Conservation (phyloP, 2,113 vertebrate species). For the Herpailurus yagouaroundi region DNA sequence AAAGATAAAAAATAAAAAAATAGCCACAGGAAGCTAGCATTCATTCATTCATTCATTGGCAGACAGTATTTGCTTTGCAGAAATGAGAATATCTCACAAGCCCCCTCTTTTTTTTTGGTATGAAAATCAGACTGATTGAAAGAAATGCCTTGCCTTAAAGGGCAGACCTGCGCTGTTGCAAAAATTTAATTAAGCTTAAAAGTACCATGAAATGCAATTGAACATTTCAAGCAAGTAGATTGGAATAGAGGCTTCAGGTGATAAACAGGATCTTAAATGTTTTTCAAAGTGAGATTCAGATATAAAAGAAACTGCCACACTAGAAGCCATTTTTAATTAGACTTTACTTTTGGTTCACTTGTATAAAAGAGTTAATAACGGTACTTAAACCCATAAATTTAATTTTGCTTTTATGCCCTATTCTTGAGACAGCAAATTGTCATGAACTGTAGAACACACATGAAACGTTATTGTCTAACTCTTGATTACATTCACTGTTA, state of each 20-base stretch:
- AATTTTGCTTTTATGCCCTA: constrained; percentile 48
- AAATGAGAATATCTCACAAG: constrained; percentile 8
- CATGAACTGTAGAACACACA: constrained; percentile 15
- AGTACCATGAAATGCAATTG: constrained; percentile 54
- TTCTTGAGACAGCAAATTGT: constrained; percentile 32
- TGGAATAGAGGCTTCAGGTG: constrained; percentile 50
- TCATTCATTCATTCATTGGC: not conserved
- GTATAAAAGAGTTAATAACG: constrained; percentile 47
- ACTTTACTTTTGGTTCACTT: constrained; percentile 38
- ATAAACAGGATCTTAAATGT: constrained; percentile 49
- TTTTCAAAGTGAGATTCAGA: constrained; percentile 38
- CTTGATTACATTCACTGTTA: constrained; percentile 11
- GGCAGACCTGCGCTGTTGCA: not conserved
- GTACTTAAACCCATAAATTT: constrained; percentile 34
- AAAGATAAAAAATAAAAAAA: not conserved
- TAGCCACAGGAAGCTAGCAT: not conserved
- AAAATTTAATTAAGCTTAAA: constrained; percentile 70
- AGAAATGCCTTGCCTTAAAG: constrained; percentile 38
- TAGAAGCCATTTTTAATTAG: constrained; percentile 58
- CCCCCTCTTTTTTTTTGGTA: not conserved
- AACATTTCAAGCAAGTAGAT: constrained; percentile 39
- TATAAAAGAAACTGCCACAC: constrained; percentile 34
- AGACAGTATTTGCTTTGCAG: constrained; percentile 26
- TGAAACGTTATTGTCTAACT: constrained; percentile 32
- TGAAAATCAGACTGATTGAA: constrained; percentile 41